Conservation (phyloP, 2,797 vertebrate genomes). For the Sebastes melanostomus region DNA sequence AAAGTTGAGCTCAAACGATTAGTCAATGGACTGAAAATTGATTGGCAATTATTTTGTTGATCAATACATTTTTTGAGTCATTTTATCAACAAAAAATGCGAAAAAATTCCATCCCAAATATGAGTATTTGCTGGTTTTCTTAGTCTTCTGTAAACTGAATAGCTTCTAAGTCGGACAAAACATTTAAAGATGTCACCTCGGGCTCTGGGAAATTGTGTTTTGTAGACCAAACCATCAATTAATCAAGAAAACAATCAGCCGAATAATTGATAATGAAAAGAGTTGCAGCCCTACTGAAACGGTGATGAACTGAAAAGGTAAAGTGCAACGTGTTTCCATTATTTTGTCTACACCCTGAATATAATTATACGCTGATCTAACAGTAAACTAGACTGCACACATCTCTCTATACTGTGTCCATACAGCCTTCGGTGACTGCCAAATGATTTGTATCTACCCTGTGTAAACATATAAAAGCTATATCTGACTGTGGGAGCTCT, state of each 20-base stretch:
- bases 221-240: neutral
- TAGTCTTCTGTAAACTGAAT: neutral
- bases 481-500: conserved; percentile 62
- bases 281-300: neutral
- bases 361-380: neutral
- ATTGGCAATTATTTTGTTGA: neutral
- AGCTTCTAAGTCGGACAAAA: neutral
- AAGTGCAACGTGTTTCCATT: neutral
- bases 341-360: neutral
- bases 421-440: conserved; percentile 5
- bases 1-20: neutral
- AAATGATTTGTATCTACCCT: conserved; percentile 57
- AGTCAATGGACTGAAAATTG: neutral
- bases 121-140: neutral
- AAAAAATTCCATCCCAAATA: neutral
- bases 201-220: neutral
- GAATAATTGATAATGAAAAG: neutral
- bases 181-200: neutral
- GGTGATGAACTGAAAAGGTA: neutral
- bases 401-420: conserved; percentile 16
- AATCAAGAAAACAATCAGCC: neutral
- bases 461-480: conserved; percentile 69
- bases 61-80: neutral
- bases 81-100: neutral
- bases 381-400: neutral